Evolutionary conservation across 2,888 invertebrate species (phyloP), one percentile per base, ranked within the genome.

Genomic region (Amiota mariae): DNA sequence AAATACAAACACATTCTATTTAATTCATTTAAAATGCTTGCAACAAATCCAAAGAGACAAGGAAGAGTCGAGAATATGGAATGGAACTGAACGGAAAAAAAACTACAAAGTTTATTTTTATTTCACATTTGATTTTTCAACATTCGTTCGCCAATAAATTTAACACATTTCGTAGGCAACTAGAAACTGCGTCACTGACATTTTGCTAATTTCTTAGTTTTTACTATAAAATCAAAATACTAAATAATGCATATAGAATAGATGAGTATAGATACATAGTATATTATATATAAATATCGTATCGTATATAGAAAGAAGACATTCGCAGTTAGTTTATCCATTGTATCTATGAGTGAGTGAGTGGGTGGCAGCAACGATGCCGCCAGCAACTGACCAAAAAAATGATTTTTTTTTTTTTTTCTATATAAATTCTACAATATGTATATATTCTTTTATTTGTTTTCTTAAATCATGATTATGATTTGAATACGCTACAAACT

Each of bases 71-170:
- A 1, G 36, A 6, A 6, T 1, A 36, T 36, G 36, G 36, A 36
- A 36, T 36, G 36, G 36, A 36, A 36, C 36, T 36, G 36, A 36
- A 36, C 36, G 8, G 36, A 36, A 36, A 6, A 36, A 36, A 36
- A 36, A 36, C 36, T 36, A 36, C 36, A 36, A 36, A 36, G 85
- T 85, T 83, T 83, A 84, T 85, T 83, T 83, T 85, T 66, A 85
- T 81, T 76, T 63, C 73, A 57, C 72, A 78, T 78, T 75, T 73
- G 75, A 73, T 54, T 61, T 71, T 59, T 61, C 71, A 49, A 59
- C 77, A 79, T 75, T 78, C 77, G 77, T 73, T 74, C 63, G 79
- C 71, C 78, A 76, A 83, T 85, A 81, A 85, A 84, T 83, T 81
- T 80, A 70, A 54, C 54, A 15, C 70, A 59, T 59, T 59, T 59